Conservation (phyloP, 2,797 vertebrate genomes). For the Luscinia megarhynchos region DNA sequence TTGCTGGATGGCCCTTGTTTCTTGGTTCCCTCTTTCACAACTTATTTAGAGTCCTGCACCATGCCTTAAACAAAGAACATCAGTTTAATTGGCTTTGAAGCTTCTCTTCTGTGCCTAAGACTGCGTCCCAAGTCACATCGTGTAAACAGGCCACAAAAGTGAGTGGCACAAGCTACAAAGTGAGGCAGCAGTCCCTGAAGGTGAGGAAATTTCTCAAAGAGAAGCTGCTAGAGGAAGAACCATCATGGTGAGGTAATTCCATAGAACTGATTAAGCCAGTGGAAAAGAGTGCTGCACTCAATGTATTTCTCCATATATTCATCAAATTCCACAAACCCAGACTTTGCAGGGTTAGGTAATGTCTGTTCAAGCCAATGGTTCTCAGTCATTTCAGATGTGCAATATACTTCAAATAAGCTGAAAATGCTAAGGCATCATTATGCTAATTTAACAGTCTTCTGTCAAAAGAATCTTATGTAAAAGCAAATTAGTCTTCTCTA, state of each 20-base stretch:
- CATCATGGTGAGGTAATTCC: conserved; percentile 28
- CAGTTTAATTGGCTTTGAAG: not conserved
- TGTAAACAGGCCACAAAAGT: not conserved
- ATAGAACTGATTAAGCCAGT: conserved; percentile 27
- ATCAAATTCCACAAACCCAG: conserved; percentile 54
- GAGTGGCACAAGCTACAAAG: not conserved
- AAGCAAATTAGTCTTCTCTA: not conserved
- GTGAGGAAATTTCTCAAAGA: not conserved
- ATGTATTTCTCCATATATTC: conserved; percentile 48
- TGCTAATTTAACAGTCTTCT: not conserved
- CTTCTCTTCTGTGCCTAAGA: not conserved
- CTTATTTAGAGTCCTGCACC: not conserved
- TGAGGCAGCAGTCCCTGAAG: not conserved
- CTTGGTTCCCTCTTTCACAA: not conserved
- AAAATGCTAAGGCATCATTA: not conserved
- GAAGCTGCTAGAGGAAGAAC: conserved; percentile 22
- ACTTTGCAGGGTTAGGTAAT: conserved; percentile 52
- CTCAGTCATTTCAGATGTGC: conserved; percentile 21
- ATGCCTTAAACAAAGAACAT: not conserved
- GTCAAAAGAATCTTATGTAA: not conserved
- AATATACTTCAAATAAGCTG: not conserved
- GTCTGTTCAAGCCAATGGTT: conserved; percentile 29
- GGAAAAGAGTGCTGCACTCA: conserved; percentile 39
- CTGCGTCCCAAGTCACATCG: not conserved
- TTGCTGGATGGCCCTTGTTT: not conserved